Conservation (phyloP, 2,113 vertebrate species). For the Hippocampus zosterae region DNA sequence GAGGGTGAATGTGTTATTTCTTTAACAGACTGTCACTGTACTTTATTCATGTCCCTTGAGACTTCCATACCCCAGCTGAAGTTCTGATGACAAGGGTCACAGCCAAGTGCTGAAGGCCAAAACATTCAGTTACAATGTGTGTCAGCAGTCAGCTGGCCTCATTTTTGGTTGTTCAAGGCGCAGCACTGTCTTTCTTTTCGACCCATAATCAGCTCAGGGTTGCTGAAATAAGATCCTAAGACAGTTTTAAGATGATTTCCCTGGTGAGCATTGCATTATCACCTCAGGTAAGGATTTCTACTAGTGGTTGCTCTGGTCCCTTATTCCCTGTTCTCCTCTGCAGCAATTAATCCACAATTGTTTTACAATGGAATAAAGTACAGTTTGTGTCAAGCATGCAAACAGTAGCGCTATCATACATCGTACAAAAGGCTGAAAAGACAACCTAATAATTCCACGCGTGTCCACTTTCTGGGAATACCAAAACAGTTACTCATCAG, state of each 20-base stretch:
- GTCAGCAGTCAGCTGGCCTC: not conserved
- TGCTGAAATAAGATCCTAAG: not conserved
- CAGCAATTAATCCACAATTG: not conserved
- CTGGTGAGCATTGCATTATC: not conserved
- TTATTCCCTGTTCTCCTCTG: not conserved
- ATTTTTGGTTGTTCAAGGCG: constrained; percentile 8
- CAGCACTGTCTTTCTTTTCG: constrained; percentile 3
- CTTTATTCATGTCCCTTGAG: constrained; percentile 28
- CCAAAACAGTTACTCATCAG: not conserved
- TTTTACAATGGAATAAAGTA: not conserved
- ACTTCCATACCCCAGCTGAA: constrained; percentile 23
- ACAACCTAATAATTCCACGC: too few species aligned
- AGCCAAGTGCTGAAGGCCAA: constrained; percentile 31
- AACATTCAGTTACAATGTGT: constrained; percentile 11
- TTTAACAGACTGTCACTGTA: constrained; percentile 32
- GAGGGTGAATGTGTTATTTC: constrained; percentile 16
- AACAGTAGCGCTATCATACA: too few species aligned
- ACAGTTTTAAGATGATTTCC: not conserved
- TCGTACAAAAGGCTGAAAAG: too few species aligned
- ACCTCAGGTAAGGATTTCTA: not conserved
- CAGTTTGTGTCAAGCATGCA: too few species aligned
- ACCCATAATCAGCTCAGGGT: constrained; percentile 3
- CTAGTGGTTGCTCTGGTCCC: not conserved
- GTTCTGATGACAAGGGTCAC: constrained; percentile 15
- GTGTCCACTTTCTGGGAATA: not conserved